These are phyloP conservation scores for Anthoscopus minutus DNA, from an alignment of 2,113 vertebrate genomes.

Conservation along the genomic window DNA sequence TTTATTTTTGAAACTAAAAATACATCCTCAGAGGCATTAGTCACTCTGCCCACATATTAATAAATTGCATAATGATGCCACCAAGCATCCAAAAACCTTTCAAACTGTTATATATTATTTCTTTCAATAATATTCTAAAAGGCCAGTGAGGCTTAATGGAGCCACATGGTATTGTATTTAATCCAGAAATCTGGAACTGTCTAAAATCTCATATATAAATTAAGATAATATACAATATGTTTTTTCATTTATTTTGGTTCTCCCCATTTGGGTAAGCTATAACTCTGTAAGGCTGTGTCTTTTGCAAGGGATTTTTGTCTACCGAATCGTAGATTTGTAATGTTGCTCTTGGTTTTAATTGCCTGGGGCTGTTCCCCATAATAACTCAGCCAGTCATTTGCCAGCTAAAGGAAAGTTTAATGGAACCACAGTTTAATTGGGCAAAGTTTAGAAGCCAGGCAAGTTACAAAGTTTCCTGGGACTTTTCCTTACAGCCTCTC, in stretches of 20 bases:
- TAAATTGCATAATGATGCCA: slow-evolving; percentile 65
- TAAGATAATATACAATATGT: slow-evolving; percentile 58
- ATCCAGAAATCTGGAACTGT: slow-evolving; percentile 61
- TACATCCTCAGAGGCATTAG: slow-evolving; percentile 53
- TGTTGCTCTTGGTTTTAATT: slow-evolving; percentile 32
- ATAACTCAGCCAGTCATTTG: not conserved
- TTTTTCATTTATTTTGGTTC: slow-evolving; percentile 56
- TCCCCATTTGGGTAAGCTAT: slow-evolving; percentile 10
- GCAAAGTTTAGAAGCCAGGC: not conserved
- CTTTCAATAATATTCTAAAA: slow-evolving; percentile 63
- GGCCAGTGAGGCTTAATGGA: slow-evolving; percentile 54
- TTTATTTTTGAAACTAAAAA: slow-evolving; percentile 51
- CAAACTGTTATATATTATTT: slow-evolving; percentile 58
- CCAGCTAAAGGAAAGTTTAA: slow-evolving; percentile 27
- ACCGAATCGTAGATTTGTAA: not conserved
- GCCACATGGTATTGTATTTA: slow-evolving; percentile 63
- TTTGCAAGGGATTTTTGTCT: slow-evolving; percentile 23
- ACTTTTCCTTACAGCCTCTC: not conserved
- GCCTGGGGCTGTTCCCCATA: not conserved
- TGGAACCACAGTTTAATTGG: slow-evolving; percentile 13
- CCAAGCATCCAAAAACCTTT: slow-evolving; percentile 64
- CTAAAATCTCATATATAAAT: slow-evolving; percentile 55
- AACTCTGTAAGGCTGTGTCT: not conserved
- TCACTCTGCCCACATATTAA: slow-evolving; percentile 66
- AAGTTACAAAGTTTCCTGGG: not conserved